These are phyloP conservation scores for Gisinianus flammeolus DNA, from an alignment of 2,888 invertebrate species.

Conservation along the genomic window DNA sequence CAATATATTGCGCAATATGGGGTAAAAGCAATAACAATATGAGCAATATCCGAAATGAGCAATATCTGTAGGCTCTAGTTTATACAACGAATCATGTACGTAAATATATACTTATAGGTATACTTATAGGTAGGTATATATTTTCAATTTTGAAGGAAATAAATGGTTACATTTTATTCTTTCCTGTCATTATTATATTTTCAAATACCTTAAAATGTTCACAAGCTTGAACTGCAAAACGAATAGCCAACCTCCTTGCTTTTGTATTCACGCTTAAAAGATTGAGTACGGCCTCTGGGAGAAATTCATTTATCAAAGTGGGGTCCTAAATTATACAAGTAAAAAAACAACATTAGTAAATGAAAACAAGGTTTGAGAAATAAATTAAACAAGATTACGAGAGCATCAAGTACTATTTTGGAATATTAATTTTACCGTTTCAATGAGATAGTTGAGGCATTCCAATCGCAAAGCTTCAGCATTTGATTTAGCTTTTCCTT, in stretches of 20 bases:
- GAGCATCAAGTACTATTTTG: not conserved
- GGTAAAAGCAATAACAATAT: too few species aligned
- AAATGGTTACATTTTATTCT: not conserved
- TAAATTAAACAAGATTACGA: not conserved
- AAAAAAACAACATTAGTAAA: conserved; percentile 2
- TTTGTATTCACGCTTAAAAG: conserved; percentile 54
- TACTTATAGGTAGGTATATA: not conserved
- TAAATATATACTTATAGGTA: too few species aligned
- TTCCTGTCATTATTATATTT: not conserved
- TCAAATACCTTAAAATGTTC: conserved; percentile 44
- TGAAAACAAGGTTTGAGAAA: not conserved
- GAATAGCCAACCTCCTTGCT: conserved; percentile 48
- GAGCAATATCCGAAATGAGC: too few species aligned
- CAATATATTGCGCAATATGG: too few species aligned
- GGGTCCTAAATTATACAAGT: conserved; percentile 42
- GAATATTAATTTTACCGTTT: conserved; percentile 37
- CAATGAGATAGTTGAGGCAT: conserved; percentile 45
- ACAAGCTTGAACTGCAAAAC: conserved; percentile 38
- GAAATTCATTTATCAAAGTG: conserved; percentile 47
- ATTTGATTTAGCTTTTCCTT: conserved; percentile 55
- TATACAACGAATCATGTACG: too few species aligned
- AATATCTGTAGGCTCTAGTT: too few species aligned
- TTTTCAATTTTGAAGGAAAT: too few species aligned
- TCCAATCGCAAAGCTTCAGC: conserved; percentile 55
- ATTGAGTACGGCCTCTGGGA: conserved; percentile 55